Evolutionary conservation across 2,797 vertebrate genomes (phyloP), one percentile per base, ranked within the genome.

Genomic region (Erpetoichthys calabaricus): DNA sequence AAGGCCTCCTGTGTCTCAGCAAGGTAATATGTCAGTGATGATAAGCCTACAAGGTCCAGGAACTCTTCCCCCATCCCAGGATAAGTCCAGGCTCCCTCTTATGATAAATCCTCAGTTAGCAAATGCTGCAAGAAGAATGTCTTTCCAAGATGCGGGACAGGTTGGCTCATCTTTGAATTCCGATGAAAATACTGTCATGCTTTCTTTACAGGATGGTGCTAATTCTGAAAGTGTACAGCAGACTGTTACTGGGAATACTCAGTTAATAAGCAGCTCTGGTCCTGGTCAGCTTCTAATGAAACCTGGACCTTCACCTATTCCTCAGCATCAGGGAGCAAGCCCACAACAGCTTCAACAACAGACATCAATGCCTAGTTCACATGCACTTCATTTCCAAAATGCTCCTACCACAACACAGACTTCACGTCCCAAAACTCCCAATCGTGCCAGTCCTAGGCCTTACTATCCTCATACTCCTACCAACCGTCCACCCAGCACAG

Each of bases 401-500:
- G 89, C 94, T 55, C 86, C 92, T 25, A 81, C 89, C 62, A 86
- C 88, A 5, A 89, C 93, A n/a, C 94, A 95, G 71, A 91, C 90
- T 56, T 94, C 96, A 54, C 86, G 96, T 54, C 95, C 94, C 57
- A 99, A 99, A 85, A 99, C 95, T 6, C 96, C 96, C 5, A 98
- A 98, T 69, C 85, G 94, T 77, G 94, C 93, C 58, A 99, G 96
- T 65, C 96, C 96, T 45, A 89, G 94, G 67, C 94, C 96, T 0
- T 99, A 98, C 72, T 97, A 97, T 60, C 91, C 93, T 42, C 90
- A 98, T 63, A 95, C 96, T 52, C 94, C 96, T 46, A 96, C 93
- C 63, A 98, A 97, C 75, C 92, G 96, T 62, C 95, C 96, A 55
- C 94, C 96, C 4, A 99, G 96, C 67, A 98, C 95, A 61, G 94